Base-by-base conservation (phyloP, 1,140 invertebrate species). In the Drosophila punjabiensis region DNA sequence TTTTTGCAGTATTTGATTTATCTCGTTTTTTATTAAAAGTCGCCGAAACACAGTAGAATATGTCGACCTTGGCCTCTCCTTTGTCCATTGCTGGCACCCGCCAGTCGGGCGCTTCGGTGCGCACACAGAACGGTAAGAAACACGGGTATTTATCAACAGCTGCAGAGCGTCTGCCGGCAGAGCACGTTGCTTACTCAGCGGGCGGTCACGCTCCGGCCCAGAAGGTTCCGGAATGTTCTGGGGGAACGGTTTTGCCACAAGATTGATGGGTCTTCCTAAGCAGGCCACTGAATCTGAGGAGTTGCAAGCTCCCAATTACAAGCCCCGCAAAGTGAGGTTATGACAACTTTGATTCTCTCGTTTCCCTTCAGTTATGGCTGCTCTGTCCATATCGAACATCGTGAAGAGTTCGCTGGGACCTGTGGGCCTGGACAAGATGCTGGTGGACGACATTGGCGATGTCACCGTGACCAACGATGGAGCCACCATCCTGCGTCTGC, bases 381-480 rank as follows among this genome's bases (percentile, higher is more conserved):
- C 97, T 20, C 95, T 95, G 82, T 96, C 99, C 37, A 99, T 99
- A 93, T 97, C 99, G 11, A 99, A 99, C 93, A 99, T 99, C 89
- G 98, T 99, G 6, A 99, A 99, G 94, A 99, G 98, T 91, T 99
- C 99, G 5, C 94, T 99, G 60, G 99, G 99, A 0, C 99, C 99
- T 1, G 98, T 99, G 33, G 99, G 99, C 14, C 95, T 99, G 60
- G 99, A 99, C 93, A 99, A 99, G 95, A 99, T 99, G 99, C 94
- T 99, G 76, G 99, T 99, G 1, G 99, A 99, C 95, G 99, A 99
- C 92, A 99, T 99, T 94, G 99, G 99, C 86, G 98, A 99, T 96
- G 98, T 99, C 1, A 99, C 98, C 30, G 97, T 99, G 43, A 99
- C 99, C 9, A 99, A 99, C 95, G 99, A 99, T 94, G 99, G 99